phyloP scores from a whole-genome alignment of 1,140 invertebrate species.

The Dreissena polymorpha region DNA sequence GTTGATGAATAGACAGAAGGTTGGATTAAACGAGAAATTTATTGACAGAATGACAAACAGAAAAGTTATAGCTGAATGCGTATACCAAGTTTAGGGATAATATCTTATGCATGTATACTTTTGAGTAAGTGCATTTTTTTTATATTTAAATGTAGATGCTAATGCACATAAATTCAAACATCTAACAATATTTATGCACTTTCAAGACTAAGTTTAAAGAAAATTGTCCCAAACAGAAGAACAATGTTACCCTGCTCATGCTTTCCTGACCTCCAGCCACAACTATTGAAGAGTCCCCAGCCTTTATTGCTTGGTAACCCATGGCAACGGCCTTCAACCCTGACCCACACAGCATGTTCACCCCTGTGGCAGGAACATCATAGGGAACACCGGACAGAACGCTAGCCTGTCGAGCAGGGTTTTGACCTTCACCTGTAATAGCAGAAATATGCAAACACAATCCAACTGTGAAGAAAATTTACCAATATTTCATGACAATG shows the following conservation, averaged over 20 bases:
- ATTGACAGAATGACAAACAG: no score
- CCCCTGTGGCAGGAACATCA: constrained; percentile 86
- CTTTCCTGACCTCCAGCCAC: constrained; percentile 92
- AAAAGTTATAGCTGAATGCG: no score
- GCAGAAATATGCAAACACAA: not conserved
- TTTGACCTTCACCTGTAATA: constrained; percentile 88
- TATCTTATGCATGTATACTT: no score
- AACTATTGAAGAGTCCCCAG: constrained; percentile 86
- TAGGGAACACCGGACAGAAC: constrained; percentile 89
- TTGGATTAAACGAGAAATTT: no score
- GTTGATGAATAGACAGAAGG: no score
- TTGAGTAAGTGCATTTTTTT: no score
- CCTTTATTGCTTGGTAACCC: constrained; percentile 86
- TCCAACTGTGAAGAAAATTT: not conserved
- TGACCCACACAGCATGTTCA: constrained; percentile 94
- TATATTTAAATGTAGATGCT: no score
- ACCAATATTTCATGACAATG: not conserved
- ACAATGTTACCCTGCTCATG: constrained; percentile 85
- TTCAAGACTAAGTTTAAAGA: no score
- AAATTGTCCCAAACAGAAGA: no score
- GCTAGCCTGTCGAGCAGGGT: constrained; percentile 91
- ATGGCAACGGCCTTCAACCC: constrained; percentile 88
- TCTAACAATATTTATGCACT: no score
- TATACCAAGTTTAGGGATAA: no score
- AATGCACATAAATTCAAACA: no score